phyloP scores from a whole-genome alignment of 2,888 invertebrate species.

The Amblyjoppa fuscipennis region DNA sequence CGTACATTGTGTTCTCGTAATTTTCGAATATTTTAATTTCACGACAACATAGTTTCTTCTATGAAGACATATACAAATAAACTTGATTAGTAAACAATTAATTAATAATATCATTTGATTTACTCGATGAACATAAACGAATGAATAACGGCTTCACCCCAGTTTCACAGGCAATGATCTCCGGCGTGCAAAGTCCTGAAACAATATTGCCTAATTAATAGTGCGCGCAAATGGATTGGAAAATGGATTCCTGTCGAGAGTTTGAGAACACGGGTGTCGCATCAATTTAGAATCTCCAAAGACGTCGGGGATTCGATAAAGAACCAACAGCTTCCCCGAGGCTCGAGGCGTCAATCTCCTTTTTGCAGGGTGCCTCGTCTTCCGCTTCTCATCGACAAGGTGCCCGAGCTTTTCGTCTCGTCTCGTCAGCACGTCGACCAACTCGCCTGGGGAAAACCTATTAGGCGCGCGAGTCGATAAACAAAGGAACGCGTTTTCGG shows the following conservation, averaged over 20 bases:
- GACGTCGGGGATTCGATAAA: slow-evolving; percentile 36
- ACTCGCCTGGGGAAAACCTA: slow-evolving; percentile 79
- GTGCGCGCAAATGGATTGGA: slow-evolving; percentile 1
- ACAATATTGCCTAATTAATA: slow-evolving; percentile 7
- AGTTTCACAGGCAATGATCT: not conserved
- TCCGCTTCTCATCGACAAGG: slow-evolving; percentile 41
- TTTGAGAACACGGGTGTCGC: slow-evolving; percentile 9
- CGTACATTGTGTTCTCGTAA: no score
- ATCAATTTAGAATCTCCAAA: slow-evolving; percentile 54
- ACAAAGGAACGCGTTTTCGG: slow-evolving; percentile 84
- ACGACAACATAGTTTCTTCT: no score
- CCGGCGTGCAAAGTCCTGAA: not conserved
- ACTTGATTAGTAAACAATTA: not conserved
- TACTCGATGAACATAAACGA: not conserved
- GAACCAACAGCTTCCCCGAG: slow-evolving; percentile 34
- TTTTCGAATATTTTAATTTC: no score
- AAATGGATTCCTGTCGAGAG: slow-evolving; percentile 29
- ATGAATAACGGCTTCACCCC: not conserved
- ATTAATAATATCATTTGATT: not conserved
- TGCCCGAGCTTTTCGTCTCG: slow-evolving; percentile 46
- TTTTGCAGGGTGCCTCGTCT: slow-evolving; percentile 56
- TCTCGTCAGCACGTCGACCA: slow-evolving; percentile 42
- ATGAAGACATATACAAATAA: no score
- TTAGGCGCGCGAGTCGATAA: slow-evolving; percentile 84
- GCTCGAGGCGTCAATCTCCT: slow-evolving; percentile 60